Evolutionary conservation across 2,888 invertebrate species (phyloP).

Genomic region (Melieria picta): DNA sequence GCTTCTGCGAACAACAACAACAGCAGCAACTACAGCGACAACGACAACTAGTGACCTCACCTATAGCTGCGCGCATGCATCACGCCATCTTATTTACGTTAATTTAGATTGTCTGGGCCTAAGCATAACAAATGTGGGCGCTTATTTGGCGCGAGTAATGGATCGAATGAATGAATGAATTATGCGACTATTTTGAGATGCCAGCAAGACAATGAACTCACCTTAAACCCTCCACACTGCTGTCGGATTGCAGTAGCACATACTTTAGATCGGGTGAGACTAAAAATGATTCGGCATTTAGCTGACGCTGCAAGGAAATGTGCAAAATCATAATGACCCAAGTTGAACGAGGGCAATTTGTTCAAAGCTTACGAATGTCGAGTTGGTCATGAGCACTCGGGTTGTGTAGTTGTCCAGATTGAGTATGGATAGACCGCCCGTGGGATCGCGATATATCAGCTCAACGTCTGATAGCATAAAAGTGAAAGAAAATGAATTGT

Average conservation of each 20-base stretch:
- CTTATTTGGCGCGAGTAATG: too few species aligned
- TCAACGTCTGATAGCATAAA: constrained; percentile 72
- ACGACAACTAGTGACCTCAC: too few species aligned
- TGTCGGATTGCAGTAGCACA: constrained; percentile 79
- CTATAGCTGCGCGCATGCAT: too few species aligned
- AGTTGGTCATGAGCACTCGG: constrained; percentile 80
- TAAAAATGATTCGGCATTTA: constrained; percentile 80
- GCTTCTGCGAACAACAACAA: too few species aligned
- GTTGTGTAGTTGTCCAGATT: constrained; percentile 81
- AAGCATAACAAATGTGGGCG: too few species aligned
- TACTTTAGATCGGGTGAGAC: constrained; percentile 82
- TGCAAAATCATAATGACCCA: neutral
- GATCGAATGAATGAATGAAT: too few species aligned
- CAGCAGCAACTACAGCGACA: too few species aligned
- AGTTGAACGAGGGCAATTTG: neutral
- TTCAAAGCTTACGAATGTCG: constrained; percentile 79
- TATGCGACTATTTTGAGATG: neutral
- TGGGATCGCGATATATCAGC: constrained; percentile 79
- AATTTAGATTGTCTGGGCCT: too few species aligned
- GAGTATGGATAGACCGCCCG: constrained; percentile 82
- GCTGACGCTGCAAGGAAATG: constrained; percentile 72
- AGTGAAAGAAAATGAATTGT: neutral
- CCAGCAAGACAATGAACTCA: constrained; percentile 32
- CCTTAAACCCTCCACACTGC: constrained; percentile 60
- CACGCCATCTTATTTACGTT: too few species aligned